Percentiles rank a stretch among this genome's conserved stretches.
Evolutionary conservation across 2,113 vertebrate species (phyloP).

Genomic region (Burhinus oedicnemus): DNA sequence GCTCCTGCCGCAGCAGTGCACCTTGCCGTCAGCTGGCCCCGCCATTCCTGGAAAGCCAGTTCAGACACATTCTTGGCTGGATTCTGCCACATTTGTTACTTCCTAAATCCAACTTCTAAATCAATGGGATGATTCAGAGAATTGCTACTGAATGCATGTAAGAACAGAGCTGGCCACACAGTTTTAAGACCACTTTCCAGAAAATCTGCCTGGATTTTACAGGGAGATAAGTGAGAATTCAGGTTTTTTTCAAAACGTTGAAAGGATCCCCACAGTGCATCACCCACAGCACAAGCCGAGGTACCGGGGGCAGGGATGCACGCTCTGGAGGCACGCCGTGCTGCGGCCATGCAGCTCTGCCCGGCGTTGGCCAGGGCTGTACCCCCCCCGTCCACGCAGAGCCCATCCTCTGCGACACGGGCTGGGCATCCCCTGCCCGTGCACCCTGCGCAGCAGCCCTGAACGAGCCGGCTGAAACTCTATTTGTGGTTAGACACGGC

Average conservation of each 20-base stretch:
- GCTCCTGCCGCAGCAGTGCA: neutral
- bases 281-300: neutral
- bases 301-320: neutral
- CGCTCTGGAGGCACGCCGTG: accelerated
- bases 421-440: neutral
- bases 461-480: accelerated
- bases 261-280: neutral
- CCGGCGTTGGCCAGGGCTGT: neutral
- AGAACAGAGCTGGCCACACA: neutral
- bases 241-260: accelerated
- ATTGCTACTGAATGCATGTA: accelerated
- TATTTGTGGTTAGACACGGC: accelerated
- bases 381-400: accelerated
- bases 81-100: constrained; percentile 1
- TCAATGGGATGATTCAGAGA: neutral
- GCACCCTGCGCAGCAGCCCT: neutral
- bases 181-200: neutral
- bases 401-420: accelerated
- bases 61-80: constrained; percentile 61
- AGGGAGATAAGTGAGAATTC: neutral
- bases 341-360: neutral
- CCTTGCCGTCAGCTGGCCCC: neutral
- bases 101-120: neutral
- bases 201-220: neutral
- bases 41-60: constrained; percentile 58